Evolutionary conservation across 2,888 invertebrate species (phyloP), one percentile per base, ranked within the genome.

Genomic region (Nycteola revayana): DNA sequence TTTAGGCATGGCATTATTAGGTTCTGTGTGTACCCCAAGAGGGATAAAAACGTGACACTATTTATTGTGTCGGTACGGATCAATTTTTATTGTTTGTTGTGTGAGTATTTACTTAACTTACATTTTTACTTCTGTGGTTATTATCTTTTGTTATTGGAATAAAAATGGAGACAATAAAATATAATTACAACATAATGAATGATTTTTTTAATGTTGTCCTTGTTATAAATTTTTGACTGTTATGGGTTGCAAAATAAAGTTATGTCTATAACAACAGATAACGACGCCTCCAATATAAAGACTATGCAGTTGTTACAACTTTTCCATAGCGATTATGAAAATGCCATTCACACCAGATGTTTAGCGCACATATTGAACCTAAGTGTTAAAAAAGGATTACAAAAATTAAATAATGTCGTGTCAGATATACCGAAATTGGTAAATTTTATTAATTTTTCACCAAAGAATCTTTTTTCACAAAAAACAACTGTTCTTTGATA

Each of bases 361-460:
- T 11, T 36, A 6, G 33, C 42, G 7, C 42, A 41, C 18, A 10
- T 36, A 8, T 42, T 42, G 17, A 42, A 42, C 17, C 21, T 42
- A 11, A 9, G 4, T 1, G 42, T 42, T 1, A 36, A 41, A 10
- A 36, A 36, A 30, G 42, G 42, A 22, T 7, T 42, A 14, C n/a
- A 36, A 25, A 9, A 30, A 22, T 5, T 25, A 14, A 6, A 31
- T 8, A 9, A 11, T 10, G 10, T 26, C 8, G 8, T 29, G 6
- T 23, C 23, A 14, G 20, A 3, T 20, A 10, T 32, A 6, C 20
- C 25, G 3, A 25, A 25, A 14, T 9, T 25, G 7, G 25, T 32
- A 10, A 40, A 40, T 1, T 7, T 20, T 7, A 40, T 40, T 9
- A 28, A 27, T 32, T 32, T 35, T 27, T 35, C 35, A 1, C 28